Evolutionary conservation across 2,797 vertebrate species (phyloP).

Genomic region (Caiman crocodilus): DNA sequence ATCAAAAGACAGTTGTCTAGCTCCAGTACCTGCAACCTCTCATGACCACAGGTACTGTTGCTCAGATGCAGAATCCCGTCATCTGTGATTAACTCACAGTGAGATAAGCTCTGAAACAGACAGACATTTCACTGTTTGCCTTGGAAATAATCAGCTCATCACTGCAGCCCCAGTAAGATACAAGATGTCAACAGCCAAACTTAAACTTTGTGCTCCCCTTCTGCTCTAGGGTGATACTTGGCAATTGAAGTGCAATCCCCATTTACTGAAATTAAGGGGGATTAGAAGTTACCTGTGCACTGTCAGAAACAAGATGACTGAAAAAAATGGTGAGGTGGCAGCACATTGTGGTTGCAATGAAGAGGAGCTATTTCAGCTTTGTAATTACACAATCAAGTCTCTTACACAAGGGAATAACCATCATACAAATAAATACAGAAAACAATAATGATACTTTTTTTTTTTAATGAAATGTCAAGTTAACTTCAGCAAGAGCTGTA

Average conservation of each 20-base stretch:
- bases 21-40: conserved; percentile 90
- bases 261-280: fast-evolving
- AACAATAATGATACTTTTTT: neutral
- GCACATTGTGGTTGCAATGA: too few relatives aligned
- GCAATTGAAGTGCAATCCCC: neutral
- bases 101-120: conserved; percentile 87
- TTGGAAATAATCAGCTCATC: neutral
- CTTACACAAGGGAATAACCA: too few relatives aligned
- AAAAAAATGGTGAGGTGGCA: fast-evolving
- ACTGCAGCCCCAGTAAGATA: neutral
- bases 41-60: conserved; percentile 90
- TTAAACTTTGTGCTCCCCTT: neutral
- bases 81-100: conserved; percentile 94
- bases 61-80: conserved; percentile 93
- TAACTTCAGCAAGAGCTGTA: neutral
- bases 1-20: conserved; percentile 94
- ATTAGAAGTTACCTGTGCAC: fast-evolving
- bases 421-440: neutral
- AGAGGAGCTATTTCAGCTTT: neutral
- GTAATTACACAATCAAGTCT: neutral
- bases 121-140: neutral
- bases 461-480: neutral
- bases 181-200: neutral
- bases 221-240: neutral
- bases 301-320: neutral